phyloP scores from a whole-genome alignment of 2,797 vertebrate species.

The Eleutherodactylus coqui region DNA sequence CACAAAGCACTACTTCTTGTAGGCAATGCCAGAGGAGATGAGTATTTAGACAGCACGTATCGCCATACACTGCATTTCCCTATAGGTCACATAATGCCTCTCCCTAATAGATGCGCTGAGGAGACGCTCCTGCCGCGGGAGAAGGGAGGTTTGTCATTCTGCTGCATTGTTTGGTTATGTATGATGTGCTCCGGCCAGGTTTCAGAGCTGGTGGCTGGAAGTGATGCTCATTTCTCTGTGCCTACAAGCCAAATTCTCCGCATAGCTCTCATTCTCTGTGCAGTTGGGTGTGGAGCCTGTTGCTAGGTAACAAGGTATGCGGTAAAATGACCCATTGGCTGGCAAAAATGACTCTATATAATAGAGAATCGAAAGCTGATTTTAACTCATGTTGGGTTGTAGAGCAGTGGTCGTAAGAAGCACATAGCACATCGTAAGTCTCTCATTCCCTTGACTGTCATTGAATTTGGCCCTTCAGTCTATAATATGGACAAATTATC shows the following conservation, averaged over 20 bases:
- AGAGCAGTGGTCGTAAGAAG: not conserved
- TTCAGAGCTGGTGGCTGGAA: constrained; percentile 63
- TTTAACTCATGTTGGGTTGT: not conserved
- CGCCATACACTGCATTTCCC: constrained; percentile 43
- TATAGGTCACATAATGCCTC: constrained; percentile 34
- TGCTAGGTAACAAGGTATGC: constrained; percentile 40
- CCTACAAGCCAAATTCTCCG: constrained; percentile 69
- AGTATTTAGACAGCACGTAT: not conserved
- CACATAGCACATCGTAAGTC: not conserved
- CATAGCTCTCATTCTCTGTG: constrained; percentile 72
- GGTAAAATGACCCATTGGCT: constrained; percentile 19
- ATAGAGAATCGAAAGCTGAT: constrained; percentile 7
- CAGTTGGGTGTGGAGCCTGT: constrained; percentile 62
- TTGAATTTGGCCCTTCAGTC: not conserved
- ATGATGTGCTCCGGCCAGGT: constrained; percentile 62
- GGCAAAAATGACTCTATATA: constrained; percentile 23
- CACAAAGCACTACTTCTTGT: not conserved
- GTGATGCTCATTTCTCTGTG: constrained; percentile 68
- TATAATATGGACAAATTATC: not conserved
- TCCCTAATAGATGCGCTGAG: constrained; percentile 36
- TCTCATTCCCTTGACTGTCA: not conserved
- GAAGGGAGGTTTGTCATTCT: constrained; percentile 42
- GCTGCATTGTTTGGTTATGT: constrained; percentile 43
- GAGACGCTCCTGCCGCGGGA: constrained; percentile 49
- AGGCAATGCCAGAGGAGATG: not conserved